Evolutionary conservation across 2,888 invertebrate species (phyloP).

Genomic region (Furcula furcula): DNA sequence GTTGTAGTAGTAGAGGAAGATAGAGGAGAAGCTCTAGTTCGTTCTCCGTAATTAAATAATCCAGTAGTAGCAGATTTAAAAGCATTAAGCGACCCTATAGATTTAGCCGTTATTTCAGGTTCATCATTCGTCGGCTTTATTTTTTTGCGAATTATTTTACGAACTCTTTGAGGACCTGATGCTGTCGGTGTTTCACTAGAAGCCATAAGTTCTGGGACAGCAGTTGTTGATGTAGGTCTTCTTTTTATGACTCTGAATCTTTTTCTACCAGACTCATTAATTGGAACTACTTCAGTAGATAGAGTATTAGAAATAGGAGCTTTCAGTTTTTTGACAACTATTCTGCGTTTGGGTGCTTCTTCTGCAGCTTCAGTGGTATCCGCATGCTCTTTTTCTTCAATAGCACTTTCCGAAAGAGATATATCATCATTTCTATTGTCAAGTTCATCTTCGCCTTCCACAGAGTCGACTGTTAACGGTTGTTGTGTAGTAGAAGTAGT

Average conservation of each 20-base stretch:
- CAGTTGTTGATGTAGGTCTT: slow-evolving; percentile 50
- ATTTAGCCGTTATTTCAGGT: slow-evolving; percentile 46
- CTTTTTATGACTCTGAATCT: slow-evolving; percentile 64
- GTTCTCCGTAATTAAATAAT: slow-evolving; percentile 66
- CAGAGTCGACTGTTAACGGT: slow-evolving; percentile 6
- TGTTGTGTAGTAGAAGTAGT: slow-evolving; percentile 44
- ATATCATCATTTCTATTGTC: slow-evolving; percentile 67
- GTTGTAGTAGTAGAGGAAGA: slow-evolving; percentile 23
- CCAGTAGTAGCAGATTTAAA: slow-evolving; percentile 32
- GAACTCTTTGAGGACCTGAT: slow-evolving; percentile 43
- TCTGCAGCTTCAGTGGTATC: slow-evolving; percentile 38
- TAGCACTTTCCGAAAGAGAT: slow-evolving; percentile 72
- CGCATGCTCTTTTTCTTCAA: slow-evolving; percentile 71
- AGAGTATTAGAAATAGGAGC: slow-evolving; percentile 31
- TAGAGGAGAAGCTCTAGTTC: slow-evolving; percentile 24
- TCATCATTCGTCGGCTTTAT: slow-evolving; percentile 50
- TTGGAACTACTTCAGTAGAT: slow-evolving; percentile 47
- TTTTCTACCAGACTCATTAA: slow-evolving; percentile 57
- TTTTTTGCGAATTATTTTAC: slow-evolving; percentile 70
- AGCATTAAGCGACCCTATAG: slow-evolving; percentile 42
- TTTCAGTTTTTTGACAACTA: slow-evolving; percentile 53
- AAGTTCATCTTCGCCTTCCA: slow-evolving; percentile 48
- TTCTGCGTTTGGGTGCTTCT: slow-evolving; percentile 42
- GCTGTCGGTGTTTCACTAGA: slow-evolving; percentile 30
- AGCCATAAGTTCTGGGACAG: slow-evolving; percentile 25